Evolutionary conservation across 2,888 invertebrate species (phyloP), one percentile per base, ranked within the genome.

Genomic region (Drosophila pseudotakahashii): DNA sequence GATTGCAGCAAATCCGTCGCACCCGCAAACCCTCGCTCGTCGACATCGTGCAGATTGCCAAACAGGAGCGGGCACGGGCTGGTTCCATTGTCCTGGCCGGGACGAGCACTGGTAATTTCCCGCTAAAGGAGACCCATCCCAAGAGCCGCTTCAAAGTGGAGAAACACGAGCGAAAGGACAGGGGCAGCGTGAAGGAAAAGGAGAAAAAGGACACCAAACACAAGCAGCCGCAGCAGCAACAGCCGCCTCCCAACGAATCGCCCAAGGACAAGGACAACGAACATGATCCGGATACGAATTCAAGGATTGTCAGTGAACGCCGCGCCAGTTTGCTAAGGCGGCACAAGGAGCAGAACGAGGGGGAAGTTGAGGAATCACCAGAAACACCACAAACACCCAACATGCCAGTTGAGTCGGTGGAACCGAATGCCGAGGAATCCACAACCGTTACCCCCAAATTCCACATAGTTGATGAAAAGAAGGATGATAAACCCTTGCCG

Each of bases 381-480:
- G 82, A 84, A 16, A 67, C 73, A 7, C 14, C 63, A 30, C 55
- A 66, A 23, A 52, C 70, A 44, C 34, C 73, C n/a, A 26, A 32
- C 7, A 1, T 11, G 32, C 30, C 34, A 16, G 32, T 2, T 6
- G 48, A 44, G 32, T 26, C 51, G 10, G 51, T 26, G 39, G 39
- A 50, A 16, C 53, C 37, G 19, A 30, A 50, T 13, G 26, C 30
- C 14, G 39, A 44, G 61, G 32, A 41, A 23, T 54, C 50, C n/a
- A 36, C 61, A 37, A 42, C 58, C 26, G 48, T 60, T 32, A 48
- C 66, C 16, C 67, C 66, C 19, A 87, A 79, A 32, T 91, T 89
- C 62, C 81, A 93, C 78, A 90, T 94, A 23, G 90, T 94, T 9
- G 93, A 93, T 89, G 92, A 93, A 42, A 94, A 94, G 89, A 93